Base-by-base conservation (phyloP, 2,113 vertebrate genomes). In the Vidua chalybeata region DNA sequence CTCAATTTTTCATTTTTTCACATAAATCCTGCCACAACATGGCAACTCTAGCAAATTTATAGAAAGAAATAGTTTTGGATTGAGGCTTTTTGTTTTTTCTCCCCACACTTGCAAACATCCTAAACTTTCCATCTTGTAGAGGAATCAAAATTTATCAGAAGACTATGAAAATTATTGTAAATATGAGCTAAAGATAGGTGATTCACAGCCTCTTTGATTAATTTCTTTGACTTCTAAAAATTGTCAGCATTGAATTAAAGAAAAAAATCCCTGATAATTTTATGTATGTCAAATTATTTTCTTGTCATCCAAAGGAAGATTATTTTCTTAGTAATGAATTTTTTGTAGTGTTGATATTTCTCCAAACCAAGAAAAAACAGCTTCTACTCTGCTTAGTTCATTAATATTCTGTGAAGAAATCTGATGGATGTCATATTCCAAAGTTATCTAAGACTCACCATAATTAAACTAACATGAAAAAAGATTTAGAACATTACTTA, bases 401-500 rank as follows among this genome's bases (percentile, higher is more conserved):
- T 80, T 94, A 54, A 73, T 86, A 74, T 66, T 91, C 31, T 67
- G 8, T 58, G 75, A 84, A 66, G 14, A 77, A 91, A 78, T 37
- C 31, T 77, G 23, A 74, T 63, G 15, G 31, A 51, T 77, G 21
- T 31, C 10, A 2, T 63, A 90, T 45, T 85, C 15, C 26, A 67
- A 74, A 67, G 43, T 52, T 72, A 84, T 63, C 56, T 81, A 67
- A 75, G 16, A 21, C 18, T 87, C 59, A 7, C 5, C 11, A 28
- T 81, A 81, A 91, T 87, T 77, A 86, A 79, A 83, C 45, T 69
- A 84, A 28, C 28, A 86, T 61, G 3, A 75, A 75, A 92, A 67
- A 73, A 43, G 2, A 2, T 72, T 79, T 75, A 88, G 45, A 83
- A 83, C 5, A 7, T 52, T 67, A 15, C 33, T 88, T 77, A 67